Evolutionary conservation across 92 coral and sea anemone species (phyloP).

Genomic region (Phymanthus crucifer): DNA sequence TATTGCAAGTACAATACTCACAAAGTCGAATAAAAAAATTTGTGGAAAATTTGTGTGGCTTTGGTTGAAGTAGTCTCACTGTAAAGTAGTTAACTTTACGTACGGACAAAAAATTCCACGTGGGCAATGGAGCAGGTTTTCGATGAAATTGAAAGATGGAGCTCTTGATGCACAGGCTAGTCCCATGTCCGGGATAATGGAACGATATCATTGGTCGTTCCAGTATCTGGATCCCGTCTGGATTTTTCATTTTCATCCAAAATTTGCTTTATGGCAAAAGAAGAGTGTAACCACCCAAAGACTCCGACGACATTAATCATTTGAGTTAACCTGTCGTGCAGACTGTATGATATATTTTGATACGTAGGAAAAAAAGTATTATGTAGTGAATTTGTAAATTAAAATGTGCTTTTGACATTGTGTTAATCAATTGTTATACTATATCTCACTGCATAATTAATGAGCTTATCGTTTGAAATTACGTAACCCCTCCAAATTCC

Average conservation of each 20-base stretch:
- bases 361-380: slow-evolving; percentile 27
- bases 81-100: background rate
- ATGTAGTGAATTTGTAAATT: slow-evolving; percentile 38
- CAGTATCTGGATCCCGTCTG: too few species aligned
- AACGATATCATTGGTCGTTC: too few species aligned
- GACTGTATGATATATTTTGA: slow-evolving; percentile 34
- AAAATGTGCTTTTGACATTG: slow-evolving; percentile 12
- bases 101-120: background rate
- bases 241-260: background rate
- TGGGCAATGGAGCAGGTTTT: background rate
- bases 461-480: too few species aligned
- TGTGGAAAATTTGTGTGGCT: too few species aligned
- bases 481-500: too few species aligned
- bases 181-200: too few species aligned
- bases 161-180: too few species aligned
- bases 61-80: too few species aligned
- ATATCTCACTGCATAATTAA: too few species aligned
- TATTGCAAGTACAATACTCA: too few species aligned
- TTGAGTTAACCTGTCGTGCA: background rate
- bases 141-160: background rate
- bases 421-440: background rate
- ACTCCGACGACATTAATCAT: background rate
- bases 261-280: background rate
- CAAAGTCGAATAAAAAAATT: too few species aligned
- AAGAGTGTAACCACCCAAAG: background rate